phyloP scores from a whole-genome alignment of 2,797 vertebrate genomes.

The Crocodylus rhombifer region DNA sequence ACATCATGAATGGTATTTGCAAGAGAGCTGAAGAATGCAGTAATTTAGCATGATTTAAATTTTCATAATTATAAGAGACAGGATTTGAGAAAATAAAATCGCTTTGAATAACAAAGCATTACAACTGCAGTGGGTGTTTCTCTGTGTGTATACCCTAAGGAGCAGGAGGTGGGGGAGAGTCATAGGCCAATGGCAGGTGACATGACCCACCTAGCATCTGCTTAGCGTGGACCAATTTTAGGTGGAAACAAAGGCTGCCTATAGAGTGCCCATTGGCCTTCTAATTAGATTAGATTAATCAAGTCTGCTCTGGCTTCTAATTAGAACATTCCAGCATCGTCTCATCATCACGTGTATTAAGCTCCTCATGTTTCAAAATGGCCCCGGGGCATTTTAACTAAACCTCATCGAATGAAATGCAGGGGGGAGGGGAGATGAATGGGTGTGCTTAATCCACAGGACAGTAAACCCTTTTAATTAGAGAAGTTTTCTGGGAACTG shows the following conservation, averaged over 20 bases:
- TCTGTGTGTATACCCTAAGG: not conserved
- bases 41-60: not conserved
- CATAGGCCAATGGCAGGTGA: fast-evolving
- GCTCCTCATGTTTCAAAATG: too few relatives aligned
- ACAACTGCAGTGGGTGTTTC: not conserved
- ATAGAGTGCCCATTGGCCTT: too few relatives aligned
- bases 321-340: too few relatives aligned
- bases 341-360: too few relatives aligned
- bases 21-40: not conserved
- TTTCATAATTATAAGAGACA: not conserved
- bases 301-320: too few relatives aligned
- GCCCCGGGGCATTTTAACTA: too few relatives aligned
- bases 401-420: too few relatives aligned
- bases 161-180: not conserved
- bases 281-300: too few relatives aligned
- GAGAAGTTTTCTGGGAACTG: too few relatives aligned
- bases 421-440: too few relatives aligned
- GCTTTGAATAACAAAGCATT: not conserved
- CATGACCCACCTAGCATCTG: not conserved
- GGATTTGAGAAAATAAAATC: not conserved
- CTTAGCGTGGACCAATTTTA: not conserved
- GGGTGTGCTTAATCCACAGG: too few relatives aligned
- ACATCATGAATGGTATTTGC: not conserved
- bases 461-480: too few relatives aligned
- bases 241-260: not conserved